These are phyloP conservation scores for Lepidochitona cinerea DNA, from an alignment of 2,888 invertebrate genomes.

Conservation along the genomic window DNA sequence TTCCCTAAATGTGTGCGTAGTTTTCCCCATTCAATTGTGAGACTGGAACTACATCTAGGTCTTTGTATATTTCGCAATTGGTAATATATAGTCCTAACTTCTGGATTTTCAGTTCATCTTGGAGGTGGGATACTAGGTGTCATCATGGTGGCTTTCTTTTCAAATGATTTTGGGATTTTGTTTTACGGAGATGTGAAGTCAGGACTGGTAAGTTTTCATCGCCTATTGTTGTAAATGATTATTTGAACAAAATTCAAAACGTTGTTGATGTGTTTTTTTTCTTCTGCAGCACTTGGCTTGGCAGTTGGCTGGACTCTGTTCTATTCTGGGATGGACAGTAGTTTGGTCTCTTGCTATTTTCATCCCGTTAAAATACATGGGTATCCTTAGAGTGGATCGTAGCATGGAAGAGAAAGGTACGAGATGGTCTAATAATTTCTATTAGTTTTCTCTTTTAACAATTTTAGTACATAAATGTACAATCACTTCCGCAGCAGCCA, in stretches of 20 bases:
- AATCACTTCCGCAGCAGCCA: too few relatives aligned
- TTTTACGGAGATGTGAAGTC: slow-evolving; percentile 9
- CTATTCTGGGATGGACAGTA: slow-evolving; percentile 70
- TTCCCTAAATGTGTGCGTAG: too few relatives aligned
- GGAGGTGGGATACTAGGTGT: slow-evolving; percentile 73
- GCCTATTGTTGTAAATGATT: too few relatives aligned
- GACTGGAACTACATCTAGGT: too few relatives aligned
- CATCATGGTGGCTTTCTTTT: slow-evolving; percentile 66
- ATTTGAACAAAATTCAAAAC: too few relatives aligned
- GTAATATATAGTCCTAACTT: too few relatives aligned
- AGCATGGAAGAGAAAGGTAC: slow-evolving; percentile 61
- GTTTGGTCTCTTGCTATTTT: slow-evolving; percentile 68
- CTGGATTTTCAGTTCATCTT: slow-evolving; percentile 69
- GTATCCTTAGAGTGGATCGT: slow-evolving; percentile 50
- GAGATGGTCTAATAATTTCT: too few relatives aligned
- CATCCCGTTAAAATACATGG: slow-evolving; percentile 62
- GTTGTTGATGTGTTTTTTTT: too few relatives aligned
- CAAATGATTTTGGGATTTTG: slow-evolving; percentile 15
- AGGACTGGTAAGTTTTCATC: slow-evolving; percentile 10
- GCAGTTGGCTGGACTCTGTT: slow-evolving; percentile 69
- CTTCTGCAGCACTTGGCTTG: slow-evolving; percentile 59
- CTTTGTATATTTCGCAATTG: too few relatives aligned
- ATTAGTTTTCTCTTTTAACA: too few relatives aligned
- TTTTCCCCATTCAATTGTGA: too few relatives aligned
- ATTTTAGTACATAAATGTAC: too few relatives aligned